Base-by-base conservation (phyloP, 2,113 vertebrate species). In the Hippocampus abdominalis region DNA sequence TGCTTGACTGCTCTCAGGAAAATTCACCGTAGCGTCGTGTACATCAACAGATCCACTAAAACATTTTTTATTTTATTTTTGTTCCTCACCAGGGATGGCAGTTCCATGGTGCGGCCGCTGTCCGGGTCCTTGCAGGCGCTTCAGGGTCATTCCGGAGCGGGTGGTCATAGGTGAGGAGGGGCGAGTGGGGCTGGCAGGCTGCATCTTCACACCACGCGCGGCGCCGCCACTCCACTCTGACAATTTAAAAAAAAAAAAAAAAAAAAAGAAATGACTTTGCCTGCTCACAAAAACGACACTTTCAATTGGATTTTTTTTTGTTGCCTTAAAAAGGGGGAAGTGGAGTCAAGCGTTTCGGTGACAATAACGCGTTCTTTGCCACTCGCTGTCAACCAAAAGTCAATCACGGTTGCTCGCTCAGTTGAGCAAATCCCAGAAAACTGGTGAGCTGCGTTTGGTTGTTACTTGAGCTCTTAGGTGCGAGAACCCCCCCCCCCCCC, bases 141-240 rank as follows among this genome's bases (percentile, higher is more conserved):
- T 86, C 0, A 89, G 86, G 63, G 86, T 82, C 82, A 91, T 90
- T 3, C 91, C 89, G 1, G 91, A 93, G 25, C 91, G 75, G 51
- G 91, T 93, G 51, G 85, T 91, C 91, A 93, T 92, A 18, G 89
- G 90, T 23, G 86, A 86, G 13, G 85, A 80, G 66, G 89, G 86
- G 0, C 77, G 39, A 0, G 86, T 73, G 3, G 87, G 63, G 63
- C 77, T 75, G 69, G 71, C 60, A 0, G 82, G 67, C 67, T 77
- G 77, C 9, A 68, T 53, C 73, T 91, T 98, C 62, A 94, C 62
- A 0, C 3, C 62, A 0, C 84, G 86, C 66, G 85, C 73, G 10
- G 51, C 0, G 2, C 91, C 90, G 8, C 29, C 74, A 13, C 81
- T 71, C 79, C 83, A 85, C 16, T 91, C 90, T 75, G 42, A 2